Evolutionary conservation across 2,113 vertebrate species (phyloP).

Genomic region (Solea senegalensis): DNA sequence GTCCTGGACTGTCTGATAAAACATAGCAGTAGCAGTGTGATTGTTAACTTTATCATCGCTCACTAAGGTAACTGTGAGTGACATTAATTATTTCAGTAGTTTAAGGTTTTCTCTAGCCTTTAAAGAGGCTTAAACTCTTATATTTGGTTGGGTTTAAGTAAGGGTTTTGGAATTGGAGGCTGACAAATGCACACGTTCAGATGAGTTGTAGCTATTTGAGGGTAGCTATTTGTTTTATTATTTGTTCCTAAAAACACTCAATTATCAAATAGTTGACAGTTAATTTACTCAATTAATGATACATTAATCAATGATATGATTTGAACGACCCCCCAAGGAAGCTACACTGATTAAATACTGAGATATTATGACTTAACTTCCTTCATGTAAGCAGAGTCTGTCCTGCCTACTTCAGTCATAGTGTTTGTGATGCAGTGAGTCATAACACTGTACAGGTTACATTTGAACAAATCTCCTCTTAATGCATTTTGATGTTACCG

Average conservation of each 20-base stretch:
- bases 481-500: too few species aligned
- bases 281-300: too few species aligned
- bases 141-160: constrained; percentile 37
- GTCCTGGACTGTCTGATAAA: constrained; percentile 21
- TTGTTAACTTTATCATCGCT: not conserved
- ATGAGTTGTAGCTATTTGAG: too few species aligned
- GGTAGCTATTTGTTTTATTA: too few species aligned
- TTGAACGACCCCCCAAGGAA: not conserved
- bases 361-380: not conserved
- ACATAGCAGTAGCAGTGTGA: not conserved
- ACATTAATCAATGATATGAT: not conserved
- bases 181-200: constrained; percentile 16
- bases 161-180: not conserved
- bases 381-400: not conserved
- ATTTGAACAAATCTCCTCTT: not conserved
- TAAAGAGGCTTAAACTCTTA: constrained; percentile 53
- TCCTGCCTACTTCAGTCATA: not conserved
- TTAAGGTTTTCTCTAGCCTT: constrained; percentile 50
- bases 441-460: not conserved
- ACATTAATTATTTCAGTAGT: constrained; percentile 1
- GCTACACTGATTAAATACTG: not conserved
- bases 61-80: not conserved
- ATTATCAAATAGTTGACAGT: too few species aligned
- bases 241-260: too few species aligned
- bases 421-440: not conserved